A percentile compares a stretch with the other conserved stretches of the same genome.
Conservation (phyloP, 2,888 invertebrate species). For the Thymelicus sylvestris region DNA sequence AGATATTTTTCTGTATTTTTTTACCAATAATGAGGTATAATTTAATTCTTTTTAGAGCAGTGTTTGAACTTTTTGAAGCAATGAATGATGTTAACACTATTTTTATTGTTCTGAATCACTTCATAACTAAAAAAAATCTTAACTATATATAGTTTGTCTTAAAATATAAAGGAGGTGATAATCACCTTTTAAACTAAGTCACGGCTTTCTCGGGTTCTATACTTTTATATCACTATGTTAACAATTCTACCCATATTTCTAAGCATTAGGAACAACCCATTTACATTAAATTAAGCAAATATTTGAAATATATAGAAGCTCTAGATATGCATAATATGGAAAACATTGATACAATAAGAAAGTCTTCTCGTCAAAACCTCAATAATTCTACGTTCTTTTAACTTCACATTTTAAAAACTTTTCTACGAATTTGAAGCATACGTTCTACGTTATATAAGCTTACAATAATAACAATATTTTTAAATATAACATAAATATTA, state of each 20-base stretch:
- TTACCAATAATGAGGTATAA: too few species aligned
- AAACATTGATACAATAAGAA: constrained; percentile 5
- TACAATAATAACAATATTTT: constrained; percentile 70
- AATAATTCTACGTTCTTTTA: constrained; percentile 4
- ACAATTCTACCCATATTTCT: constrained; percentile 56
- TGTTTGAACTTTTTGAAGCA: too few species aligned
- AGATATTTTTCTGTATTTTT: too few species aligned
- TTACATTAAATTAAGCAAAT: constrained; percentile 64
- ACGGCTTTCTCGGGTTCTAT: constrained; percentile 16
- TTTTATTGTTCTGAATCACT: constrained; percentile 19
- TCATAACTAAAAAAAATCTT: constrained; percentile 3
- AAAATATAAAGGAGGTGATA: constrained; percentile 26
- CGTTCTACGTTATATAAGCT: constrained; percentile 73
- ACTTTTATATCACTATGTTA: constrained; percentile 27
- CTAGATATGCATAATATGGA: constrained; percentile 52
- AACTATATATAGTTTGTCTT: constrained; percentile 16
- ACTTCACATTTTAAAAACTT: constrained; percentile 21
- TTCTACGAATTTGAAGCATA: constrained; percentile 46
- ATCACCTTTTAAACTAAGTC: constrained; percentile 42
- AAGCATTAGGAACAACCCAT: constrained; percentile 75
- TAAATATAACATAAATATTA: constrained; percentile 83
- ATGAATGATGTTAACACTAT: neutral
- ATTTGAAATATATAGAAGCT: constrained; percentile 60
- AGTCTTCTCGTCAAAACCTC: constrained; percentile 4
- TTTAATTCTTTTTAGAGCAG: too few species aligned